phyloP scores from a whole-genome alignment of 2,113 vertebrate species.

The Campylomormyrus numenius region DNA sequence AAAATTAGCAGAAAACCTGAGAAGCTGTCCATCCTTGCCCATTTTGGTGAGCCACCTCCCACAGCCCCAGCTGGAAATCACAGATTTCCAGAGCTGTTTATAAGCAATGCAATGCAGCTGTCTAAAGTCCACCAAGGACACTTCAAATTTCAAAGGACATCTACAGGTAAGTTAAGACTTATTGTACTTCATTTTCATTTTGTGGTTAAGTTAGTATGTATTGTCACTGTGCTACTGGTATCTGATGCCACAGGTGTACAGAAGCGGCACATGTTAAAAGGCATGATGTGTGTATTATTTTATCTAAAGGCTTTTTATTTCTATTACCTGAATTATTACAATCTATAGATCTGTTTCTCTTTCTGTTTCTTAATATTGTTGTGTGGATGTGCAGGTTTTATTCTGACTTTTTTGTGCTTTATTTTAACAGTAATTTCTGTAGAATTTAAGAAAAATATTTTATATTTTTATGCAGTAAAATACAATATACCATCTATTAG shows the following conservation, averaged over 20 bases:
- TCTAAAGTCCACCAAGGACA: background rate
- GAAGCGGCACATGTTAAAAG: background rate
- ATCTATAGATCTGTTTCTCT: background rate
- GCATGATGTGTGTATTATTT: background rate
- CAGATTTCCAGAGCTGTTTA: background rate
- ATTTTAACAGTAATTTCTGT: background rate
- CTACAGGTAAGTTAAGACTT: background rate
- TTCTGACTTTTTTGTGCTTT: background rate
- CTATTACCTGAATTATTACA: background rate
- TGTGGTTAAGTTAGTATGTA: background rate
- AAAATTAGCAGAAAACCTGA: background rate
- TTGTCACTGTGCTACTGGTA: background rate
- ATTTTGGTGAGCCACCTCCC: background rate
- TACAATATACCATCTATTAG: background rate
- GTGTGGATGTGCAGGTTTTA: background rate
- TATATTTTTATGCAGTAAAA: background rate
- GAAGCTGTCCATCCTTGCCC: background rate
- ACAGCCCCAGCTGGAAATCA: background rate
- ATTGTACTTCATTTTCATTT: background rate
- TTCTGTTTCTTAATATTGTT: background rate
- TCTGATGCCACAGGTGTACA: background rate
- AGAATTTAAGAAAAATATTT: background rate
- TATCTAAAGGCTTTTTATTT: background rate
- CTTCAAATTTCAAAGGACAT: background rate
- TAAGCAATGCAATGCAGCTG: background rate